Percentiles rank a stretch among this genome's conserved stretches.
Conservation (phyloP, 2,888 invertebrate species). For the Desoria tigrina region DNA sequence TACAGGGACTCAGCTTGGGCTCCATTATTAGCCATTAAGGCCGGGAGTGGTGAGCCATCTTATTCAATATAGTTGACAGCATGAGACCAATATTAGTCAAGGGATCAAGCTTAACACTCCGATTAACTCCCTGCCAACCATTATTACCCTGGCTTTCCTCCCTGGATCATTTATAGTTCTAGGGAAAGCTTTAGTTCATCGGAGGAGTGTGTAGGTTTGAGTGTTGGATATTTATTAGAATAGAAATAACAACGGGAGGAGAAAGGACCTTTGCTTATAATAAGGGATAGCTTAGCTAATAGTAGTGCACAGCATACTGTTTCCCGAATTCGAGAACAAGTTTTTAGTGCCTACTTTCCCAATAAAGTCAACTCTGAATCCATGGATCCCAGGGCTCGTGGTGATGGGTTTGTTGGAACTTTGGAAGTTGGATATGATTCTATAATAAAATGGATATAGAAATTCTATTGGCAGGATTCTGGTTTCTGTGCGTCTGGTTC, state of each 20-base stretch:
- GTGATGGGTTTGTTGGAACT: too few relatives aligned
- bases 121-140: conserved; percentile 46
- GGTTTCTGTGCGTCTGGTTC: not conserved
- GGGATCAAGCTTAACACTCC: conserved; percentile 52
- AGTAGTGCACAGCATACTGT: too few relatives aligned
- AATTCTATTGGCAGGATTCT: conserved; percentile 2
- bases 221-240: not conserved
- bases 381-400: not conserved
- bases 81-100: conserved; percentile 54
- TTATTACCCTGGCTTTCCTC: conserved; percentile 18
- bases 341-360: conserved; percentile 3
- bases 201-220: conserved; percentile 1
- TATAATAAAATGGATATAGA: not conserved
- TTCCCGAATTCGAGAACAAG: too few relatives aligned
- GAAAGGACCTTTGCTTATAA: not conserved
- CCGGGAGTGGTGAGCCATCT: conserved; percentile 43
- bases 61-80: conserved; percentile 53
- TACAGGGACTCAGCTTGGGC: conserved; percentile 42
- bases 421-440: too few relatives aligned
- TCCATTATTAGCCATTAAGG: conserved; percentile 54
- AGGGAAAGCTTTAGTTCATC: not conserved
- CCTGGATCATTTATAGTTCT: not conserved
- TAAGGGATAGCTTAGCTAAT: not conserved
- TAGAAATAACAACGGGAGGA: not conserved
- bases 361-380: conserved; percentile 3